These are phyloP conservation scores for Aphrocallistes beatrix DNA, from an alignment of 37 sponge, comb jelly and placozoan genomes.

Conservation along the genomic window DNA sequence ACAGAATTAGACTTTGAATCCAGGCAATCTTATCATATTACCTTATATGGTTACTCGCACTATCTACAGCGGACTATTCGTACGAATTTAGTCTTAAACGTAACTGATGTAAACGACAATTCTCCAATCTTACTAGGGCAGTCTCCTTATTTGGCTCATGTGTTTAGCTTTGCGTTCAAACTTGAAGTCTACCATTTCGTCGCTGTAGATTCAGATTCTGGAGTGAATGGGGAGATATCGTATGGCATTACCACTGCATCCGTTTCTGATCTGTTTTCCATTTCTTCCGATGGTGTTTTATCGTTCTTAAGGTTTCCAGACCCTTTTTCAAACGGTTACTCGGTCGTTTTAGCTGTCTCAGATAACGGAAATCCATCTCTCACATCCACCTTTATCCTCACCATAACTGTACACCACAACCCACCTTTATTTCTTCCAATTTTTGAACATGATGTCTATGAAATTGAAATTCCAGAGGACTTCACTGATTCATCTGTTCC, in stretches of 20 bases:
- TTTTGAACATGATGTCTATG: neutral
- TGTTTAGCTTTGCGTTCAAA: neutral
- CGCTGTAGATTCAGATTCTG: neutral
- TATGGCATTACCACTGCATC: neutral
- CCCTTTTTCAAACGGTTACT: neutral
- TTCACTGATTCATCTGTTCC: neutral
- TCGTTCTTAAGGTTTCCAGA: neutral
- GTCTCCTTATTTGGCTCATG: neutral
- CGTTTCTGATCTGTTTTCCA: neutral
- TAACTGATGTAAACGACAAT: conserved; percentile 1
- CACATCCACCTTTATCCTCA: neutral
- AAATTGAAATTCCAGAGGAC: neutral
- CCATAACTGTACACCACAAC: neutral
- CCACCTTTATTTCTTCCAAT: neutral
- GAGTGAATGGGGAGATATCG: neutral
- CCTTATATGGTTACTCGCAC: neutral
- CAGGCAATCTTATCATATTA: neutral
- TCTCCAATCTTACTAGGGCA: neutral
- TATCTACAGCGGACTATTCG: neutral
- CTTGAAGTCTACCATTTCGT: neutral
- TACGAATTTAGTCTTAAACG: neutral
- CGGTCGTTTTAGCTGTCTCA: neutral
- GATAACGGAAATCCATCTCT: neutral
- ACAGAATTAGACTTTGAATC: neutral
- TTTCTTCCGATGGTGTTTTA: neutral